Percentiles rank a stretch among this genome's conserved stretches.
phyloP scores from a whole-genome alignment of 2,888 invertebrate genomes.

The Leucoptera coffeella region DNA sequence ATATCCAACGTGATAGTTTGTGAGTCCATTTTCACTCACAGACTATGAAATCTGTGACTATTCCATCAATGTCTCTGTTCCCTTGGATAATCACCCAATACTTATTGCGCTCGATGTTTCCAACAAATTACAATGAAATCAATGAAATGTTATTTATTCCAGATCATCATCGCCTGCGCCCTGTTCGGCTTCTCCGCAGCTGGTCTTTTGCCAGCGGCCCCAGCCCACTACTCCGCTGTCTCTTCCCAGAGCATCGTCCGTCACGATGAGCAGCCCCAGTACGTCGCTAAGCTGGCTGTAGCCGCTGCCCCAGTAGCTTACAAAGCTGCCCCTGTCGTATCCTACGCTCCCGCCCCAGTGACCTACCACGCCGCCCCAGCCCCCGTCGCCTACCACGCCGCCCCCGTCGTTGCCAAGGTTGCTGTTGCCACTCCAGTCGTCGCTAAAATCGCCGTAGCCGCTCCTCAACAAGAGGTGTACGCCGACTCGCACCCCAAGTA shows the following conservation, averaged over 20 bases:
- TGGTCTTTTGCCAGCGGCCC: conserved; percentile 13
- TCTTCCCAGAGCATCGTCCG: conserved; percentile 9
- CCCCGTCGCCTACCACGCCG: conserved; percentile 8
- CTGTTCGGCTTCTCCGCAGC: conserved; percentile 13
- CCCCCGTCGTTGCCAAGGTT: conserved; percentile 13
- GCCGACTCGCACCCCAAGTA: conserved; percentile 35
- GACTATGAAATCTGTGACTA: too few relatives aligned
- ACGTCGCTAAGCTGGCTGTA: conserved; percentile 2
- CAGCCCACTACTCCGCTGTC: conserved; percentile 8
- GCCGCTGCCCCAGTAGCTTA: conserved; percentile 7
- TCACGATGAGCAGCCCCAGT: conserved; percentile 11
- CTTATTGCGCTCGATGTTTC: too few relatives aligned
- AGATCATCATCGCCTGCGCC: conserved; percentile 12
- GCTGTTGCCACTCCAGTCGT: conserved; percentile 11
- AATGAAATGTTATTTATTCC: background rate
- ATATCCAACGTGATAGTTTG: too few relatives aligned
- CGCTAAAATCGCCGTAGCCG: conserved; percentile 9
- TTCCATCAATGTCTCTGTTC: too few relatives aligned
- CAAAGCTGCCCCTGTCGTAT: conserved; percentile 9
- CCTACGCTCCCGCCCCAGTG: conserved; percentile 10
- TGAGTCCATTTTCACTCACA: too few relatives aligned
- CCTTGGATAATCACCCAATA: too few relatives aligned
- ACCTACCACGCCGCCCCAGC: conserved; percentile 8
- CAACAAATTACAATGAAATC: background rate
- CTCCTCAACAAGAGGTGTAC: conserved; percentile 5